Percentiles rank a stretch among this genome's conserved stretches.
These are phyloP conservation scores for Chloromyia formosa DNA, from an alignment of 2,888 invertebrate species.

Conservation along the genomic window DNA sequence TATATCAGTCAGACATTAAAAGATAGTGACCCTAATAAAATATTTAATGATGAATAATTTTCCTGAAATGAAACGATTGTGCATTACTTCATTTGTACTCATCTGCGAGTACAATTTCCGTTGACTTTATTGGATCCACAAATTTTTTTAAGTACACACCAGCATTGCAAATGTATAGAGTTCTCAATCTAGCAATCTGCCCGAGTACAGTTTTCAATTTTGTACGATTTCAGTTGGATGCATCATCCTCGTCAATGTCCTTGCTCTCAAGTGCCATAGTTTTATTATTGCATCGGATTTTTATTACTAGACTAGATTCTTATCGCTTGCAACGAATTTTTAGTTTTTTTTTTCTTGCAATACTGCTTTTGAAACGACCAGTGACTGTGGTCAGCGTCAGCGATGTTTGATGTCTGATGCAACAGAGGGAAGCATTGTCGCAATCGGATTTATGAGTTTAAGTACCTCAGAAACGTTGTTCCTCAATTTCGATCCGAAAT, in stretches of 20 bases:
- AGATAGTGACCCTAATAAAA: constrained; percentile 44
- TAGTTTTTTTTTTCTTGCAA: too few species aligned
- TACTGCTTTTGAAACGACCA: neutral
- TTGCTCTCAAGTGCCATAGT: constrained; percentile 11
- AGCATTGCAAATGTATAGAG: neutral
- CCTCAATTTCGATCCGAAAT: too few species aligned
- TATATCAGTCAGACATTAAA: constrained; percentile 41
- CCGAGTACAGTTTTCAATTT: constrained; percentile 14
- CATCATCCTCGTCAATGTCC: neutral
- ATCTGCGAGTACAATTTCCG: neutral
- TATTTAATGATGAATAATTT: constrained; percentile 40
- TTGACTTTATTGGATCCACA: neutral
- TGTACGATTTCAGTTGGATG: neutral
- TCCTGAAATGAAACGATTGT: constrained; percentile 12
- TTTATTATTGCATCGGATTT: constrained; percentile 16
- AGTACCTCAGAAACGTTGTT: neutral
- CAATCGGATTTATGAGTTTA: constrained; percentile 11
- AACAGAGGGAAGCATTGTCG: neutral
- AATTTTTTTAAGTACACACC: neutral
- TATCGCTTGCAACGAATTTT: neutral
- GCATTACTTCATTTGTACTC: constrained; percentile 26
- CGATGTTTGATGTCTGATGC: neutral
- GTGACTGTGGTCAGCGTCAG: neutral
- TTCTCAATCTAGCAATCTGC: too few species aligned
- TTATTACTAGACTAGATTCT: constrained; percentile 18